Evolutionary conservation across 2,113 vertebrate genomes (phyloP).

Genomic region (Ondatra zibethicus): DNA sequence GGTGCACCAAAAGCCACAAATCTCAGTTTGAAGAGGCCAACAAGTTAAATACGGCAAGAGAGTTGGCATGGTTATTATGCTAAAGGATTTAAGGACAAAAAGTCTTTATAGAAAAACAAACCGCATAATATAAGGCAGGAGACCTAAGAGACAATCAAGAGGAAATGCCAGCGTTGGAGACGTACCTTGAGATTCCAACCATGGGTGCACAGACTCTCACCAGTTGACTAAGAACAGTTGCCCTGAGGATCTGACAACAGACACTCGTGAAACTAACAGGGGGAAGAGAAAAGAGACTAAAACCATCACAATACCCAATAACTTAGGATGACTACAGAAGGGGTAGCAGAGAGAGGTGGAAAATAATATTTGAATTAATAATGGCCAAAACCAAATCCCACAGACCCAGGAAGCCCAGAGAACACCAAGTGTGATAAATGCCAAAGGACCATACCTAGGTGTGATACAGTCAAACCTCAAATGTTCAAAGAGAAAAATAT

Average conservation of each 20-base stretch:
- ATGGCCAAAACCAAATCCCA: not conserved
- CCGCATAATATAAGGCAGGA: not conserved
- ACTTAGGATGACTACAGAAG: not conserved
- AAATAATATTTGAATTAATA: not conserved
- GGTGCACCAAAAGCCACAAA: not conserved
- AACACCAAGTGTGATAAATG: not conserved
- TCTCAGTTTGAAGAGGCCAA: not conserved
- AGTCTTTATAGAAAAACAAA: not conserved
- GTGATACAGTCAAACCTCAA: not conserved
- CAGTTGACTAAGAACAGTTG: not conserved
- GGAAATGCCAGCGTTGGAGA: not conserved
- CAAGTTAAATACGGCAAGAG: not conserved
- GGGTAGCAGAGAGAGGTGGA: not conserved
- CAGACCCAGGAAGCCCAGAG: not conserved
- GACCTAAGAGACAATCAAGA: not conserved
- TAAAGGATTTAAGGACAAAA: not conserved
- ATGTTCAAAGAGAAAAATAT: not conserved
- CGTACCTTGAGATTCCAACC: not conserved
- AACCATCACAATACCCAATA: not conserved
- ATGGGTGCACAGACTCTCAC: not conserved
- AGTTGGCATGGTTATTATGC: not conserved
- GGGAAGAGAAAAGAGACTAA: not conserved
- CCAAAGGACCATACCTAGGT: not conserved
- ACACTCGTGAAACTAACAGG: not conserved
- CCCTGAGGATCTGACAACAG: not conserved